A percentile compares a stretch with the other conserved stretches of the same genome.
These are phyloP conservation scores for Eurystomus glaucurus DNA, from an alignment of 2,797 vertebrate genomes.

Conservation along the genomic window DNA sequence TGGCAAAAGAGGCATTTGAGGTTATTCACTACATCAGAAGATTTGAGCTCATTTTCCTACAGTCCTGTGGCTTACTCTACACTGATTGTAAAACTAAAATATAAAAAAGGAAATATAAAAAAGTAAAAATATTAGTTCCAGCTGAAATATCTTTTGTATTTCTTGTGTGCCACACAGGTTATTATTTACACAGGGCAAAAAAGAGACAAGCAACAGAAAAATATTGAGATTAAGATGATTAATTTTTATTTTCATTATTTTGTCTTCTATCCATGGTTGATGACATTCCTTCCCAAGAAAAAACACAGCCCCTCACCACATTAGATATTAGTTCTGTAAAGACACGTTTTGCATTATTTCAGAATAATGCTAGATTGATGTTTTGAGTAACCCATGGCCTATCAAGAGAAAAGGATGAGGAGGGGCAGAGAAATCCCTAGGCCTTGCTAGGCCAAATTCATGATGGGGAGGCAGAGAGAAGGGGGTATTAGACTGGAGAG, in stretches of 20 bases:
- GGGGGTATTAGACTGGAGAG: background rate
- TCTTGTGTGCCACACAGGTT: background rate
- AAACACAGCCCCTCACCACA: background rate
- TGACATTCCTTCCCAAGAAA: background rate
- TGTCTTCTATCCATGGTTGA: background rate
- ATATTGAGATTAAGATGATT: background rate
- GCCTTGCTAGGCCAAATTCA: background rate
- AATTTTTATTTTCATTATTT: background rate
- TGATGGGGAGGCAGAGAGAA: background rate
- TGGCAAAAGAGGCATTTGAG: background rate
- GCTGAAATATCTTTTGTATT: background rate
- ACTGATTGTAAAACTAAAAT: background rate
- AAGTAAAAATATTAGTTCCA: background rate
- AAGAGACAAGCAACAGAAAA: background rate
- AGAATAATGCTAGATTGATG: background rate
- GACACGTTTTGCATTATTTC: rapidly evolving
- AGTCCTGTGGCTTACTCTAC: background rate
- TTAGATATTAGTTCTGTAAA: background rate
- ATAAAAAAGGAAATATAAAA: background rate
- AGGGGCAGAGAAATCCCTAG: background rate
- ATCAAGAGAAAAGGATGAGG: background rate
- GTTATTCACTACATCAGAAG: background rate
- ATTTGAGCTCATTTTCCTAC: background rate
- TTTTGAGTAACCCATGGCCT: background rate
- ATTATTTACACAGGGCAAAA: background rate